Conservation (phyloP, 2,888 invertebrate species). For the Falcaria lacertinaria region DNA sequence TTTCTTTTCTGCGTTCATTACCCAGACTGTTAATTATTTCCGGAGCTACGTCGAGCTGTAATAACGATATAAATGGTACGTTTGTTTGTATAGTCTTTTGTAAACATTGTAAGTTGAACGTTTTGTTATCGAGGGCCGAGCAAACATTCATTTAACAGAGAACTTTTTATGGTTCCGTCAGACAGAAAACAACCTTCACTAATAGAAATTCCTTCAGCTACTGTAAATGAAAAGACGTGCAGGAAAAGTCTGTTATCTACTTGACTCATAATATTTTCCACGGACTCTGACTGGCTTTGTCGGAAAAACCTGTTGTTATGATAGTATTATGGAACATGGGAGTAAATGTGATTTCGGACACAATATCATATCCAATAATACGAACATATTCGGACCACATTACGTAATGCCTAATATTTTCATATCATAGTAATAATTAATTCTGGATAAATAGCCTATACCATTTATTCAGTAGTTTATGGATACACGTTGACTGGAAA, state of each 20-base stretch:
- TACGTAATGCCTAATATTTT: background rate
- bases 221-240: conserved; percentile 74
- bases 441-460: background rate
- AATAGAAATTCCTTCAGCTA: conserved; percentile 72
- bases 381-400: conserved; percentile 6
- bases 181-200: conserved; percentile 65
- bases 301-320: conserved; percentile 48
- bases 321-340: conserved; percentile 39
- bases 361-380: conserved; percentile 26
- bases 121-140: conserved; percentile 54
- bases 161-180: conserved; percentile 67
- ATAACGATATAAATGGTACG: conserved; percentile 50
- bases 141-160: conserved; percentile 63
- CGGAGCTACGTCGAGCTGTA: conserved; percentile 37
- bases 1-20: conserved; percentile 12
- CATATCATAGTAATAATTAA: background rate
- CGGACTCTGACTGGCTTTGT: conserved; percentile 54
- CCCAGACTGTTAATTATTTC: conserved; percentile 43
- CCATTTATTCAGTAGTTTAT: no score
- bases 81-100: conserved; percentile 54
- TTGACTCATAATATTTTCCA: conserved; percentile 60
- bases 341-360: conserved; percentile 28
- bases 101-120: conserved; percentile 54
- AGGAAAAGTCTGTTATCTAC: conserved; percentile 50
- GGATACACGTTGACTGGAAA: no score